Conservation (phyloP, 2,888 invertebrate species). For the Cataglyphis altisquamis region DNA sequence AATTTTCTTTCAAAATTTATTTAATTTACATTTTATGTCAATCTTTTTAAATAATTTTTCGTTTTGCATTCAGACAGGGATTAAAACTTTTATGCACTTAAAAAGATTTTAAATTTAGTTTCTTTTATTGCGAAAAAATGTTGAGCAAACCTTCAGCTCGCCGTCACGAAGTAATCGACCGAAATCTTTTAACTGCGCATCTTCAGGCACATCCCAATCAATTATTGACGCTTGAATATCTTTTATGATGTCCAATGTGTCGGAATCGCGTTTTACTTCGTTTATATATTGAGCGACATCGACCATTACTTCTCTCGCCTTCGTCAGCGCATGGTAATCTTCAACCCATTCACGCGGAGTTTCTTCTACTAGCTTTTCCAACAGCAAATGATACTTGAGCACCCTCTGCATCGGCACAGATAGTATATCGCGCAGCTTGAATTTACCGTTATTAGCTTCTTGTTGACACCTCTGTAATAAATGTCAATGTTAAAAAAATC, state of each 20-base stretch:
- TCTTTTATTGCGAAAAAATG: background rate
- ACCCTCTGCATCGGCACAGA: conserved; percentile 99
- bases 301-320: conserved; percentile 97
- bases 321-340: conserved; percentile 93
- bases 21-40: background rate
- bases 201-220: conserved; percentile 93
- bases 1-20: background rate
- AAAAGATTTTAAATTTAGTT: conserved; percentile 5
- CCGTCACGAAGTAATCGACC: conserved; percentile 97
- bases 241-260: conserved; percentile 95
- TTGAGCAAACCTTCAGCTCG: conserved; percentile 90
- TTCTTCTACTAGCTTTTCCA: conserved; percentile 95
- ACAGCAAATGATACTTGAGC: conserved; percentile 97
- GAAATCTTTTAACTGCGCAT: conserved; percentile 94
- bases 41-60: background rate
- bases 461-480: conserved; percentile 93
- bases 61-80: background rate
- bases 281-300: conserved; percentile 99
- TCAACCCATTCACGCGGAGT: conserved; percentile 95
- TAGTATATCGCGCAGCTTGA: conserved; percentile 97
- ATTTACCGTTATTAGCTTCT: conserved; percentile 97
- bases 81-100: background rate
- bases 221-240: conserved; percentile 95
- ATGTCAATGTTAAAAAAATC: background rate
- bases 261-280: conserved; percentile 98